Conservation (phyloP, 2,797 vertebrate species). For the Muraenolepis orangiensis region DNA sequence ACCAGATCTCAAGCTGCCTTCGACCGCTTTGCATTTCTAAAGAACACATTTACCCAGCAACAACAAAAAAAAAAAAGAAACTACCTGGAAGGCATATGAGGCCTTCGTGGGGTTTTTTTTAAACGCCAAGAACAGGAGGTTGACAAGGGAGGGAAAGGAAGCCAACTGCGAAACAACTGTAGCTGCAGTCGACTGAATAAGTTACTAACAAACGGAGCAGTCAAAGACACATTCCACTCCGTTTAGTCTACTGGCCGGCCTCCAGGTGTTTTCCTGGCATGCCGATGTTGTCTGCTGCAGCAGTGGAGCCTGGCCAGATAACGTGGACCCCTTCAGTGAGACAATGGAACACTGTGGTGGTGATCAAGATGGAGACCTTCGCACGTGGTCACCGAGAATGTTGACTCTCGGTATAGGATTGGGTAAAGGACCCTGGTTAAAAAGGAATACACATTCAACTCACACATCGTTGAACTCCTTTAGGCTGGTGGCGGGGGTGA, state of each 20-base stretch:
- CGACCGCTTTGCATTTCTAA: constrained; percentile 54
- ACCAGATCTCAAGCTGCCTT: constrained; percentile 23
- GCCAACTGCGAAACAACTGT: constrained; percentile 28
- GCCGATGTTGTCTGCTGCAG: constrained; percentile 25
- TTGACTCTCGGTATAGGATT: not conserved
- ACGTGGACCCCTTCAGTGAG: constrained; percentile 6
- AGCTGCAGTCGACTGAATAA: constrained; percentile 23
- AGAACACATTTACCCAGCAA: constrained; percentile 27
- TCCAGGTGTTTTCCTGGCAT: constrained; percentile 59
- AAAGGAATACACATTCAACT: constrained; percentile 68
- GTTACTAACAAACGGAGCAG: constrained; percentile 29
- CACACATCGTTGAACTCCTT: constrained; percentile 97
- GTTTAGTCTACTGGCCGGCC: constrained; percentile 45
- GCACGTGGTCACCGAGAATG: not conserved
- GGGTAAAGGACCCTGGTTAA: not conserved
- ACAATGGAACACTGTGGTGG: not conserved
- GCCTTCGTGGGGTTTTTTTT: constrained; percentile 1
- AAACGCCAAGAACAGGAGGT: constrained; percentile 32
- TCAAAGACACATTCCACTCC: constrained; percentile 40
- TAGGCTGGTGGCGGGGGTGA: constrained; percentile 86
- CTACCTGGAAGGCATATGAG: constrained; percentile 15
- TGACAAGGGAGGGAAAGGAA: constrained; percentile 31
- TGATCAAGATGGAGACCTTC: not conserved
- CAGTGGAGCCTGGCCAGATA: constrained; percentile 23
- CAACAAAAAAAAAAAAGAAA: constrained; percentile 39